Conservation (phyloP, 2,888 invertebrate genomes). For the Pyrocoelia pectoralis region DNA sequence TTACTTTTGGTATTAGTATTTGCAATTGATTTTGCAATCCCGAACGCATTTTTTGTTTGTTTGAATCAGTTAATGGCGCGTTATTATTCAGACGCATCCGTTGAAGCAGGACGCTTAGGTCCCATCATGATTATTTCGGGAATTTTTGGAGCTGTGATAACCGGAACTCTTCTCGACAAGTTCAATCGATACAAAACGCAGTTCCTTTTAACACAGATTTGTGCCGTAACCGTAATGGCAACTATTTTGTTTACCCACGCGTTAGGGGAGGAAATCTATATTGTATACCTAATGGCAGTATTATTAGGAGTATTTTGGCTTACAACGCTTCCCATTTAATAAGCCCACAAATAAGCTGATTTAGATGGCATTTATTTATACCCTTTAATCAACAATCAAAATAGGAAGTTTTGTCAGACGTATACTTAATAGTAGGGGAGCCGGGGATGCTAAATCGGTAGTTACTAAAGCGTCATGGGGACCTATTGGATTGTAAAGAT, state of each 20-base stretch:
- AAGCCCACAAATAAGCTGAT: too few relatives aligned
- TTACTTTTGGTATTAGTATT: not conserved
- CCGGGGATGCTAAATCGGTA: too few relatives aligned
- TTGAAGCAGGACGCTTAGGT: constrained; percentile 88
- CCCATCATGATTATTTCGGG: constrained; percentile 90
- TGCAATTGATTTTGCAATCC: not conserved
- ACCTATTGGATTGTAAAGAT: too few relatives aligned
- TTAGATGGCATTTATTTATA: too few relatives aligned
- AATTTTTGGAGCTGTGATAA: constrained; percentile 87
- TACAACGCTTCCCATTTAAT: not conserved
- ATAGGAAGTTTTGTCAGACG: too few relatives aligned
- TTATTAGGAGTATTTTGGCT: constrained; percentile 66
- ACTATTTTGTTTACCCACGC: constrained; percentile 71
- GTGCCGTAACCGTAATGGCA: not conserved
- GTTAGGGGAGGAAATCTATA: constrained; percentile 74
- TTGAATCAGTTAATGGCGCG: not conserved
- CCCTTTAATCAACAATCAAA: too few relatives aligned
- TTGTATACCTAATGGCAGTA: constrained; percentile 83
- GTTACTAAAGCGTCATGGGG: too few relatives aligned
- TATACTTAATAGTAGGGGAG: too few relatives aligned
- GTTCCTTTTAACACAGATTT: not conserved
- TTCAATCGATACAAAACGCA: constrained; percentile 83
- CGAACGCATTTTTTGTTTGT: not conserved
- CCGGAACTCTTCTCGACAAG: constrained; percentile 91
- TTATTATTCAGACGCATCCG: constrained; percentile 61